These are phyloP conservation scores for Notothenia coriiceps DNA, from an alignment of 2,113 vertebrate species.

Conservation along the genomic window DNA sequence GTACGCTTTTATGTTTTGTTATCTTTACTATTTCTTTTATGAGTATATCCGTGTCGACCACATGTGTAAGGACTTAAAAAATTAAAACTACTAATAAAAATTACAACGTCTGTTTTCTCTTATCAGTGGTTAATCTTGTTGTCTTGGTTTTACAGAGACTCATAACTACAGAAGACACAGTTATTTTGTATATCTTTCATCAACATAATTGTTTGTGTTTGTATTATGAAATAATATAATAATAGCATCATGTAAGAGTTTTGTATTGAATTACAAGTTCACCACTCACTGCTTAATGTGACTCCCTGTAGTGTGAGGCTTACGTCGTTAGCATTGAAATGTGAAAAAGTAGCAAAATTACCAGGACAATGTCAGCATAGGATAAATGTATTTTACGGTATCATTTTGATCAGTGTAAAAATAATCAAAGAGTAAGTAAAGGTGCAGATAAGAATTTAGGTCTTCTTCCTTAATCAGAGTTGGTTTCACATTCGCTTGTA, in stretches of 20 bases:
- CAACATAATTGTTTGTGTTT: not conserved
- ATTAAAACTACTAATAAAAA: too few relatives aligned
- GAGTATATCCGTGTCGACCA: too few relatives aligned
- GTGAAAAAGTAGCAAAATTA: not conserved
- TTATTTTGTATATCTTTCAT: not conserved
- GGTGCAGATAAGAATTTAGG: not conserved
- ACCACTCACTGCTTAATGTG: not conserved
- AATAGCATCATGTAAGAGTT: not conserved
- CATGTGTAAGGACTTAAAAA: too few relatives aligned
- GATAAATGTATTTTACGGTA: not conserved
- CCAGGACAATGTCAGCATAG: not conserved
- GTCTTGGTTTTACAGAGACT: not conserved
- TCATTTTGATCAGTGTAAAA: not conserved
- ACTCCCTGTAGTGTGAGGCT: not conserved
- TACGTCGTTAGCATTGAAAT: not conserved
- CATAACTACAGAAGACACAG: not conserved
- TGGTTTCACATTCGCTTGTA: slow-evolving; percentile 83
- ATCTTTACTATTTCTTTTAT: too few relatives aligned
- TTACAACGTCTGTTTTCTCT: too few relatives aligned
- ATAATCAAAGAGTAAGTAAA: not conserved
- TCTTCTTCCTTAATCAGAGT: not conserved
- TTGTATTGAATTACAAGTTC: not conserved
- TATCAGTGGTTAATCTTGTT: too few relatives aligned
- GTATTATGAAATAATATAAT: too few relatives aligned
- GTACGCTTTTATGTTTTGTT: too few relatives aligned